A percentile compares a stretch with the other conserved stretches of the same genome.
Evolutionary conservation across 2,113 vertebrate genomes (phyloP).

Genomic region (Ameiurus melas): DNA sequence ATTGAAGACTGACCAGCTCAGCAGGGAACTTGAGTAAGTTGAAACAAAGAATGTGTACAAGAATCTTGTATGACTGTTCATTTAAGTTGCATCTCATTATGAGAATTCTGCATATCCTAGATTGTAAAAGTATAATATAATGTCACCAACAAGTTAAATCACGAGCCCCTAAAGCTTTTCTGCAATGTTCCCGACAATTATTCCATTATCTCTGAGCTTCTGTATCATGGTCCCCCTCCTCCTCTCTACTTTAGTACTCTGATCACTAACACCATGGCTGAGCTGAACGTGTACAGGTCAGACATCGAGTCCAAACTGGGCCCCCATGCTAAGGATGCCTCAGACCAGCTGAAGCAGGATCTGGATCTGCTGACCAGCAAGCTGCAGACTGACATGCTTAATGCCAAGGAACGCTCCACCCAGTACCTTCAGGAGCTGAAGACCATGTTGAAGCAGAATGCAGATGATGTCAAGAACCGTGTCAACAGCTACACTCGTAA

Average conservation of each 20-base stretch:
- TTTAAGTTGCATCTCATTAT: background rate
- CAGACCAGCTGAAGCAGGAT: slow-evolving; percentile 65
- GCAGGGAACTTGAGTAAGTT: slow-evolving; percentile 78
- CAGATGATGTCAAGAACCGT: slow-evolving; percentile 64
- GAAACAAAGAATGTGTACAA: background rate
- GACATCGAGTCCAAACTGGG: slow-evolving; percentile 66
- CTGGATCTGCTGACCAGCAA: slow-evolving; percentile 68
- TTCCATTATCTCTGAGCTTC: background rate
- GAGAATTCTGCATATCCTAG: background rate
- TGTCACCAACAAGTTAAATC: background rate
- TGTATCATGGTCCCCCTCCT: background rate
- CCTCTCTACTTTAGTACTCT: slow-evolving; percentile 66
- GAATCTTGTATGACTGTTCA: background rate
- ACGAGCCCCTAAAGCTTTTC: background rate
- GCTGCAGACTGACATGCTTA: slow-evolving; percentile 76
- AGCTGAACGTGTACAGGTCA: slow-evolving; percentile 67
- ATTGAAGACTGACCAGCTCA: slow-evolving; percentile 72
- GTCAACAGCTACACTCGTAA: slow-evolving; percentile 70
- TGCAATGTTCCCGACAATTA: background rate
- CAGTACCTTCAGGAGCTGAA: slow-evolving; percentile 74
- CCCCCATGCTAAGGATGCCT: slow-evolving; percentile 63
- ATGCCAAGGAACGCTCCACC: slow-evolving; percentile 69
- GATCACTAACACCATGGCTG: slow-evolving; percentile 75
- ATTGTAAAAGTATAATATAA: background rate
- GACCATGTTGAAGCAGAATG: slow-evolving; percentile 72